Base-by-base conservation (phyloP, 2,113 vertebrate species). In the Sturnus vulgaris region DNA sequence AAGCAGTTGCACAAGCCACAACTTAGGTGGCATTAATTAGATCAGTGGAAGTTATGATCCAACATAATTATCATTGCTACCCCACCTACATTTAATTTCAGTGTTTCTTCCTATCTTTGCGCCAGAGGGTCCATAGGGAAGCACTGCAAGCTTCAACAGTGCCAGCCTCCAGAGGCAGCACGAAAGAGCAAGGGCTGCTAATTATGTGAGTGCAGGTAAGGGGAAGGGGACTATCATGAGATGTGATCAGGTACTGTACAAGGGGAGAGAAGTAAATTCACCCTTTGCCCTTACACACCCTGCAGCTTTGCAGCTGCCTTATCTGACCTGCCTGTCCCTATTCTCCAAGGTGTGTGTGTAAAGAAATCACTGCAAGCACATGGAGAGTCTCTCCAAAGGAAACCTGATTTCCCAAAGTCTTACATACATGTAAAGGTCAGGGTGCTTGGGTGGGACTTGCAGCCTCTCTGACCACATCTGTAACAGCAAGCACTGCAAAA, bases 1-100 rank as follows among this genome's bases (percentile, higher is more conserved):
- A n/a, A 92, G 85, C n/a, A 94, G 42, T 86, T 96, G 95, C 85
- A 94, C 96, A 97, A 97, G 94, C 93, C 89, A 89, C 94, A 91
- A 96, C 95, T 96, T 96, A 95, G 96, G 96, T 90, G 84, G 96
- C 76, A 97, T 96, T 80, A 95, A 97, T 91, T 76, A 97, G 93
- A 91, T 94, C 71, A 93, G 89, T 39, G 93, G 93, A 97, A 96
- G 93, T 91, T 96, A 96, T 93, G 95, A 95, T 93, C 88, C 91
- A 92, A 96, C 82, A 22, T 89, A 95, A 92, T 94, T 81, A 89
- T 92, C 83, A 79, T 17, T 94, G 84, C 66, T 94, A 93, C 88
- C 85, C 91, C 85, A 94, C 94, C 97, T 94, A 97, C n/a, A 24
- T 81, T 92, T 96, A 96, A 96, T 90, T 80, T 92, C 68, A 82